Percentiles rank a stretch among this genome's conserved stretches.
phyloP scores from a whole-genome alignment of 2,797 vertebrate species.

The Peromyscus attwateri region DNA sequence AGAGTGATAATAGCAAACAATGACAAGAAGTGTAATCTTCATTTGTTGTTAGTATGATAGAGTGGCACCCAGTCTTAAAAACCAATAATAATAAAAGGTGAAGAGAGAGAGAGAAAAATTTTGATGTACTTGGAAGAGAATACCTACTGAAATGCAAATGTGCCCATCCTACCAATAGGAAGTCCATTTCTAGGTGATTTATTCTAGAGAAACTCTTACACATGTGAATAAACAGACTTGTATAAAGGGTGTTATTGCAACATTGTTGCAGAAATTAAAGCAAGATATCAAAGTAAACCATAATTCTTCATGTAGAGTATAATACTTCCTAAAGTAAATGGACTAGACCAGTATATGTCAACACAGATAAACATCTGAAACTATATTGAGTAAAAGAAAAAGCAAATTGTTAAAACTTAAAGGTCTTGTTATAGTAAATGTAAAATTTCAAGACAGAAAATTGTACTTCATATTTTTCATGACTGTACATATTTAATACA shows the following conservation, averaged over 20 bases:
- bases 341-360: not conserved
- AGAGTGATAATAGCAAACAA: not conserved
- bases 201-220: not conserved
- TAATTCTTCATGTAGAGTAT: not conserved
- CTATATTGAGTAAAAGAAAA: not conserved
- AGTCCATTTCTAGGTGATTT: not conserved
- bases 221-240: not conserved
- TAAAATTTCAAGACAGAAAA: constrained; percentile 48
- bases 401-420: not conserved
- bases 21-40: not conserved
- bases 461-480: not conserved
- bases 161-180: not conserved
- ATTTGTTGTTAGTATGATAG: not conserved
- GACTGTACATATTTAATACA: not conserved
- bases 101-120: not conserved
- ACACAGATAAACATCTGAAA: not conserved
- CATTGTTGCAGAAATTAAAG: not conserved
- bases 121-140: not conserved
- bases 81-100: not conserved
- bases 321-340: not conserved
- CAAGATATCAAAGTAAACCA: not conserved
- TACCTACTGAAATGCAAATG: not conserved
- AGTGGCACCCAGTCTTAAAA: not conserved
- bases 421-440: not conserved
- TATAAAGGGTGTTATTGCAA: not conserved